phyloP scores from a whole-genome alignment of 1,140 invertebrate species.

The Drosophila nebulosa region DNA sequence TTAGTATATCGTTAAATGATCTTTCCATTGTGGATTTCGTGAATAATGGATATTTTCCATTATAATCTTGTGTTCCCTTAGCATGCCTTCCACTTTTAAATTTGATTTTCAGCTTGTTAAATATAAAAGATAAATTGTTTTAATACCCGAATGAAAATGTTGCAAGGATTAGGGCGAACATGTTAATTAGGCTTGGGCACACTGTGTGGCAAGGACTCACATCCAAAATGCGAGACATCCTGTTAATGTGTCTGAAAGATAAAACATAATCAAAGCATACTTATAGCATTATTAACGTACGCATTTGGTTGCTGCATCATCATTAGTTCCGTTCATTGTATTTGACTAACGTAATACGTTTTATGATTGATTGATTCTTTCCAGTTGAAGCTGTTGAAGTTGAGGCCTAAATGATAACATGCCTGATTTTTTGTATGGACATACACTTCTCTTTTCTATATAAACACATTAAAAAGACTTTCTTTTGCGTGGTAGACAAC shows the following conservation, averaged over 20 bases:
- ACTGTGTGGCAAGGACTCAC: background rate
- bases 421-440: conserved; percentile 79
- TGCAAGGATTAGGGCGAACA: background rate
- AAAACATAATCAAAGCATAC: conserved; percentile 23
- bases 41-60: background rate
- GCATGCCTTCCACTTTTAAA: background rate
- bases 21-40: too few species aligned
- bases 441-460: conserved; percentile 68
- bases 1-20: too few species aligned
- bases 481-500: conserved; percentile 66
- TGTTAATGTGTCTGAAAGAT: conserved; percentile 3
- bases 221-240: background rate
- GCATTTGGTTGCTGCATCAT: conserved; percentile 60
- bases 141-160: background rate
- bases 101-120: background rate
- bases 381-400: conserved; percentile 81
- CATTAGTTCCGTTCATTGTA: conserved; percentile 67
- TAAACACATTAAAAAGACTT: conserved; percentile 68
- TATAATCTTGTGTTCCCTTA: background rate
- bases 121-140: background rate
- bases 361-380: conserved; percentile 80
- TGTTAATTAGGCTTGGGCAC: background rate
- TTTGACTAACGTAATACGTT: conserved; percentile 75
- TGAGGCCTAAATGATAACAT: conserved; percentile 80
- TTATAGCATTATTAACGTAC: conserved; percentile 49